Evolutionary conservation across 2,113 vertebrate genomes (phyloP), one percentile per base, ranked within the genome.

Genomic region (Semnornis frantzii): DNA sequence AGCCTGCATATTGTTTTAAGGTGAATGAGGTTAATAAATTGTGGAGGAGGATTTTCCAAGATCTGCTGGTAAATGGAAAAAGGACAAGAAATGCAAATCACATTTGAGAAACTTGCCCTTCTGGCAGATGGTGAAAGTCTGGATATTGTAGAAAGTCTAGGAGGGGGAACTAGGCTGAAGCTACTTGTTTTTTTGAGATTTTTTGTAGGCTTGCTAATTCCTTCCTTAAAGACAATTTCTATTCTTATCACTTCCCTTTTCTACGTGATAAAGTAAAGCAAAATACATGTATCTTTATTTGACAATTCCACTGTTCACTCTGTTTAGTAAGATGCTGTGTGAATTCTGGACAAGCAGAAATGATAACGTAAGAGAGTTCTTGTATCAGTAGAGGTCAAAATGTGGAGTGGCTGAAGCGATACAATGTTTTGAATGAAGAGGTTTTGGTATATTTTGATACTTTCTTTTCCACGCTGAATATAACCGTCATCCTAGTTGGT

Each of bases 141-240:
- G 31, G 48, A 20, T 52, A 59, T 8, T 19, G 16, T 52, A 62
- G 52, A 34, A 79, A 83, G 25, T 70, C 72, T 39, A 33, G 28
- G 33, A 89, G 75, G 37, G 10, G 50, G 34, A 89, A 57, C 66
- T 30, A 54, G 33, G 28, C 81, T 91, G 75, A 87, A 80, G 24
- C 55, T 89, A 34, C 42, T 71, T 85, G 25, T 62, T 85, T 33
- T 79, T 63, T 63, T 24, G 50, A 72, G 23, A 25, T 76, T 78
- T 78, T 79, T 60, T 73, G 44, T 52, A 54, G 28, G 59, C 59
- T 42, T 66, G 46, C 15, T 62, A 52, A 95, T 87, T 85, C 63
- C 74, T 88, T 90, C 81, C 82, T 87, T 79, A 87, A 91, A 84
- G 21, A 59, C 18, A 65, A 63, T 62, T 89, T 84, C 68, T 65